These are phyloP conservation scores for Chaetogeoica ovagalla DNA, from an alignment of 2,888 invertebrate species.

Conservation along the genomic window DNA sequence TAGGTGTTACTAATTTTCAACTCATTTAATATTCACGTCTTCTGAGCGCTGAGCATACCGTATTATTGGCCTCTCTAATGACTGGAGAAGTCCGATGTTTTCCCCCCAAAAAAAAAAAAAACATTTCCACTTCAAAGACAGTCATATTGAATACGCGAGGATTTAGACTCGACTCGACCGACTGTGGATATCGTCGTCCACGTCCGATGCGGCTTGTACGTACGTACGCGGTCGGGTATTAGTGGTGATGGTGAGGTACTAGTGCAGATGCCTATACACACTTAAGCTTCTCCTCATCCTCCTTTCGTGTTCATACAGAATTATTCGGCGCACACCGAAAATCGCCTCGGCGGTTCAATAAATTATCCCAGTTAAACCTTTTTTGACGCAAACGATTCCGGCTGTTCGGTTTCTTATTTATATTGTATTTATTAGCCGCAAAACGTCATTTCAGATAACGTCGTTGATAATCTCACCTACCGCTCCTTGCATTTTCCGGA, in stretches of 20 bases:
- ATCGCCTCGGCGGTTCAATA: constrained; percentile 43
- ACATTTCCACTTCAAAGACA: constrained; percentile 18
- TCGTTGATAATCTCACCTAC: constrained; percentile 43
- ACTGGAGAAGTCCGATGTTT: neutral
- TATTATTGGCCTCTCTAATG: neutral
- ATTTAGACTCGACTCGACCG: neutral
- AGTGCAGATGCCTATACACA: constrained; percentile 13
- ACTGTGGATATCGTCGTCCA: constrained; percentile 24
- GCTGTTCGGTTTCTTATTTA: constrained; percentile 53
- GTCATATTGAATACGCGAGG: constrained; percentile 17
- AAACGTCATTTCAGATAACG: constrained; percentile 53
- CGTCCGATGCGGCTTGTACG: constrained; percentile 2
- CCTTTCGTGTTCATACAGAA: constrained; percentile 43
- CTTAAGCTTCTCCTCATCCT: constrained; percentile 33
- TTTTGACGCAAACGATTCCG: constrained; percentile 53
- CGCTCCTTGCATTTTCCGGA: constrained; percentile 46
- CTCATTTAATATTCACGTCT: neutral
- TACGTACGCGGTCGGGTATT: neutral
- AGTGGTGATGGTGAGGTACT: neutral
- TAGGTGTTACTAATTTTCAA: neutral
- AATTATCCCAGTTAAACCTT: constrained; percentile 52
- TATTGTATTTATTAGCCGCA: constrained; percentile 53
- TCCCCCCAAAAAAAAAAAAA: too few species aligned
- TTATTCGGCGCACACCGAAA: constrained; percentile 48
- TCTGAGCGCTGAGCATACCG: neutral